Conservation (phyloP, 1,140 invertebrate species). For the Agrypnia vestita region DNA sequence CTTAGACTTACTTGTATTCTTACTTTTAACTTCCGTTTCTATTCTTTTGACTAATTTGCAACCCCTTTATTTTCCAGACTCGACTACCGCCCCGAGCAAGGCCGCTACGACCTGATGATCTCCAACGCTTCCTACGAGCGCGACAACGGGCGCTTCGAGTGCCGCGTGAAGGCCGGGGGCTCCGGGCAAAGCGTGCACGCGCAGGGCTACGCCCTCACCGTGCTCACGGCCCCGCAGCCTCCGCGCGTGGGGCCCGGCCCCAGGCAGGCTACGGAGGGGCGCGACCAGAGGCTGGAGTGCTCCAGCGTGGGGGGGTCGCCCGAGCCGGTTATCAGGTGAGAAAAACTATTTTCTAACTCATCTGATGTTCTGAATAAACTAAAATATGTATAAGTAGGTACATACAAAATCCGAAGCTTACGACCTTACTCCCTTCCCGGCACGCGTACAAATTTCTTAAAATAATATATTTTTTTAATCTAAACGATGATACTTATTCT, state of each 20-base stretch:
- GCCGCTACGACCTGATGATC: constrained; percentile 91
- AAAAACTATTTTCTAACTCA: too few relatives aligned
- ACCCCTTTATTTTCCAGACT: constrained; percentile 74
- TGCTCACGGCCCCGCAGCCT: constrained; percentile 86
- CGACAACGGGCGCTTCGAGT: constrained; percentile 94
- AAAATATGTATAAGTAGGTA: too few relatives aligned
- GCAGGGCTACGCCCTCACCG: constrained; percentile 87
- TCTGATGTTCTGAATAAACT: too few relatives aligned
- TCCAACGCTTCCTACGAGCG: constrained; percentile 89
- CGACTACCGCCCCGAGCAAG: constrained; percentile 83
- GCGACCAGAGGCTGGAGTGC: constrained; percentile 84
- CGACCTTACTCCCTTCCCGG: too few relatives aligned
- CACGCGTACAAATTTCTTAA: too few relatives aligned
- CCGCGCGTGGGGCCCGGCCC: constrained; percentile 83
- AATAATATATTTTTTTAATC: too few relatives aligned
- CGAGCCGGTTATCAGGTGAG: constrained; percentile 86
- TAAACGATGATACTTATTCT: too few relatives aligned
- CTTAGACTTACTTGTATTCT: too few relatives aligned
- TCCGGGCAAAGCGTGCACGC: constrained; percentile 88
- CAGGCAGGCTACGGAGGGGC: constrained; percentile 84
- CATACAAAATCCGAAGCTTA: too few relatives aligned
- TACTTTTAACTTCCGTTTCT: too few relatives aligned
- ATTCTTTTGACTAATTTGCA: not conserved
- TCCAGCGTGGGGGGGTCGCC: constrained; percentile 91
- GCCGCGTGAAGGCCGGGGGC: constrained; percentile 87